Evolutionary conservation across 2,113 vertebrate species (phyloP), one percentile per base, ranked within the genome.

Genomic region (Muntiacus reevesi): DNA sequence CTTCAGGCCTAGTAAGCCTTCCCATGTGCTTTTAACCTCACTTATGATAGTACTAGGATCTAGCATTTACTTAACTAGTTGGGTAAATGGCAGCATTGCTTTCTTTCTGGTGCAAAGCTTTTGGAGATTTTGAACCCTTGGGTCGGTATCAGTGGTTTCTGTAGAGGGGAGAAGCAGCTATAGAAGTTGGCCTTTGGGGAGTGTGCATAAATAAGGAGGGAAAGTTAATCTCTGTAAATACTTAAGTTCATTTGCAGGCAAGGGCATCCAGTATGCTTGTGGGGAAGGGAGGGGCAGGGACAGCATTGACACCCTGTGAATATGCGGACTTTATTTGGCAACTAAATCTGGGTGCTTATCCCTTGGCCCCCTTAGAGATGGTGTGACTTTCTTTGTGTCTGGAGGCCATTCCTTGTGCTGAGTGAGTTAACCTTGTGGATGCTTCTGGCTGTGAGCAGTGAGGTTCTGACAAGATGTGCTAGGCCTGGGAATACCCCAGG

Each of bases 221-320:
- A 94, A 81, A 94, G 50, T 62, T 92, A 43, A 88, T 92, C 28
- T 95, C 13, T 88, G 85, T 67, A 87, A 78, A 64, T n/a, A 87
- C 45, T 96, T 45, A 67, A 40, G 40, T 79, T 92, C 52, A 74
- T 7, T 81, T 50, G 36, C 9, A 95, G 67, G 54, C 59, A 91
- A 47, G 84, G 43, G 54, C 27, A 81, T 91, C 33, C 67, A 84
- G 7, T 59, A 59, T 97, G 36, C 28, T 88, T 95, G 79, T 55
- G 16, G 67, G 21, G 8, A 7, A 19, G 5, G 15, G 17, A 21
- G 4, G 7, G 15, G 10, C 13, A 5, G 28, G 45, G 45, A 30
- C 30, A 30, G 33, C 23, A 19, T 40, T 88, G 62, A 95, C 89
- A 94, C n/a, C n/a, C 50, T 17, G 6, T 57, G 47, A 88, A 33